A percentile compares a stretch with the other conserved stretches of the same genome.
phyloP scores from a whole-genome alignment of 2,888 invertebrate genomes.

The Timema podura region DNA sequence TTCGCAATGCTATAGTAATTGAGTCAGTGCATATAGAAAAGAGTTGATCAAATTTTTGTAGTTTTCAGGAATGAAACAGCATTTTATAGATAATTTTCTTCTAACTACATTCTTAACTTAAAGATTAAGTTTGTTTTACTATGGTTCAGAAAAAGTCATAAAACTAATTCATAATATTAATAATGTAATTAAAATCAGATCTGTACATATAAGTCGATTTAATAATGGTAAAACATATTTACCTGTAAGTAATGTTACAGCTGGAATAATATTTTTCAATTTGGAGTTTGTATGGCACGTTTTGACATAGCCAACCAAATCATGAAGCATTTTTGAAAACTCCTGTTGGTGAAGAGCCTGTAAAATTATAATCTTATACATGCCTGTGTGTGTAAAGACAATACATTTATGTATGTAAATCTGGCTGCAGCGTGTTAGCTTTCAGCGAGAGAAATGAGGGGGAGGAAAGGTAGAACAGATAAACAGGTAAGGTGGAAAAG shows the following conservation, averaged over 20 bases:
- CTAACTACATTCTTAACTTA: neutral
- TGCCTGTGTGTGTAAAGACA: too few relatives aligned
- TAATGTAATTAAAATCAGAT: neutral
- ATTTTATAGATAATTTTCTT: too few relatives aligned
- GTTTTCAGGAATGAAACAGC: too few relatives aligned
- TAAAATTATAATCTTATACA: too few relatives aligned
- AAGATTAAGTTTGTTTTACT: neutral
- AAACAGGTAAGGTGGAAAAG: too few relatives aligned
- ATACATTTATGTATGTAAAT: too few relatives aligned
- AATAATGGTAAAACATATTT: constrained; percentile 22
- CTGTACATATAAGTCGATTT: neutral
- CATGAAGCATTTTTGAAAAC: constrained; percentile 55
- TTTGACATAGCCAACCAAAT: constrained; percentile 57
- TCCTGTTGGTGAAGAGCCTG: constrained; percentile 57
- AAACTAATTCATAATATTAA: neutral
- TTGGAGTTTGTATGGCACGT: constrained; percentile 44
- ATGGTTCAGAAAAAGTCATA: neutral
- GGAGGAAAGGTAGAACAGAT: too few relatives aligned
- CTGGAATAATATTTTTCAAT: constrained; percentile 49
- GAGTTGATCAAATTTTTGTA: too few relatives aligned
- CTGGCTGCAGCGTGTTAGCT: too few relatives aligned
- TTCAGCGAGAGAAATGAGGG: too few relatives aligned
- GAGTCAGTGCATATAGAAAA: too few relatives aligned
- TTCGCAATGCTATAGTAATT: too few relatives aligned
- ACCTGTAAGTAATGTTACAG: constrained; percentile 58